Conservation (phyloP, 2,888 invertebrate genomes). For the Nudaria mundana region DNA sequence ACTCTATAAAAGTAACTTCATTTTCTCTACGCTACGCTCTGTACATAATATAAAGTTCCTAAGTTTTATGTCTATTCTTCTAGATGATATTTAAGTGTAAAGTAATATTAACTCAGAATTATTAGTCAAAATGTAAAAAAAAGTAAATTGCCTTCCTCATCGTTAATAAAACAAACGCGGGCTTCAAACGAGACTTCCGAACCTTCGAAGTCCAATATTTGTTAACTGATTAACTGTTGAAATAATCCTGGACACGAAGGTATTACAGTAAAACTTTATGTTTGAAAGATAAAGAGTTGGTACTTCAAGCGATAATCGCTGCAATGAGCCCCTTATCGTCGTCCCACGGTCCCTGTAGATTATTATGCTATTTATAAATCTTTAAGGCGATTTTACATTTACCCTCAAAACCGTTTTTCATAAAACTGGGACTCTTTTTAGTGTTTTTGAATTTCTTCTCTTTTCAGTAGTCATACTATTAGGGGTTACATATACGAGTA, state of each 20-base stretch:
- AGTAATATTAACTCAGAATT: too few species aligned
- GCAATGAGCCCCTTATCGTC: conserved; percentile 42
- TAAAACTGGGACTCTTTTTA: neutral
- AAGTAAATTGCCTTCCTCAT: too few species aligned
- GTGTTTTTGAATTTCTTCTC: neutral
- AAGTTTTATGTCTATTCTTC: too few species aligned
- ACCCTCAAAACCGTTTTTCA: neutral
- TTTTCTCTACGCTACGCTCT: too few species aligned
- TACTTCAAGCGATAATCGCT: conserved; percentile 31
- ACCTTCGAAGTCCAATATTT: conserved; percentile 8
- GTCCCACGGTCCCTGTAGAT: conserved; percentile 28
- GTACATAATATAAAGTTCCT: too few species aligned
- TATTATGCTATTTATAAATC: conserved; percentile 31
- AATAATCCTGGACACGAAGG: conserved; percentile 22
- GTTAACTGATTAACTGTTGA: conserved; percentile 8
- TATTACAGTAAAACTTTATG: conserved; percentile 32
- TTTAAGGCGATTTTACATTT: conserved; percentile 9
- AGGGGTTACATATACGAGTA: too few species aligned
- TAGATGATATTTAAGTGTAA: too few species aligned
- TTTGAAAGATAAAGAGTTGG: conserved; percentile 34
- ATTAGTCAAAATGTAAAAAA: too few species aligned
- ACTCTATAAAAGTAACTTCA: too few species aligned
- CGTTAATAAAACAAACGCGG: too few species aligned
- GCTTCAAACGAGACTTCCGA: too few species aligned
- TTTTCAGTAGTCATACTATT: too few species aligned